A percentile compares a stretch with the other conserved stretches of the same genome.
phyloP scores from a whole-genome alignment of 2,113 vertebrate species.

The Ophthalmolycus amberensis region DNA sequence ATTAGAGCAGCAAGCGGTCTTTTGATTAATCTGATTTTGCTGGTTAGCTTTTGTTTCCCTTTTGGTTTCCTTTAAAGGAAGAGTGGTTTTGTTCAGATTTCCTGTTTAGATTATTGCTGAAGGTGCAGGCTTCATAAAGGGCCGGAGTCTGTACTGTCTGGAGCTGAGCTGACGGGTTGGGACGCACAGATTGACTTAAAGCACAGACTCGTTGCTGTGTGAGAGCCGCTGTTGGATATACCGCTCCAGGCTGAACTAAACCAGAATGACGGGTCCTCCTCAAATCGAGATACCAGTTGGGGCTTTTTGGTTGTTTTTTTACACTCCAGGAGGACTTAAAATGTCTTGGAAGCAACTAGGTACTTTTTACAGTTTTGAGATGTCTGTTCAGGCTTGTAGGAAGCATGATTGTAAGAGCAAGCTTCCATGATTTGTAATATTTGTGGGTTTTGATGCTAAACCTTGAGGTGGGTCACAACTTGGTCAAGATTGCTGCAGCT shows the following conservation, averaged over 20 bases:
- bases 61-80: conserved; percentile 63
- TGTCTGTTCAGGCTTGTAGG: conserved; percentile 11
- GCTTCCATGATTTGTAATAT: conserved; percentile 19
- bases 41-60: conserved; percentile 61
- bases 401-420: not conserved
- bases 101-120: conserved; percentile 59
- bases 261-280: conserved; percentile 13
- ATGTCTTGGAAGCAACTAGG: conserved; percentile 10
- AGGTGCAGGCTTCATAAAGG: conserved; percentile 62
- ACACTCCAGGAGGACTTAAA: conserved; percentile 31
- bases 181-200: not conserved
- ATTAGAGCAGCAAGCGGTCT: conserved; percentile 34
- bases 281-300: not conserved
- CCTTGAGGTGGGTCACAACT: not conserved
- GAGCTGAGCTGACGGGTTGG: conserved; percentile 73
- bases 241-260: conserved; percentile 4
- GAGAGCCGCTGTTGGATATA: not conserved
- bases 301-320: conserved; percentile 7
- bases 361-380: conserved; percentile 47
- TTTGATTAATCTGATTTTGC: conserved; percentile 54
- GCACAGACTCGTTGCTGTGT: not conserved
- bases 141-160: conserved; percentile 54
- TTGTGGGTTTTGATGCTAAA: conserved; percentile 40
- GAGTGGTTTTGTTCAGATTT: conserved; percentile 67
- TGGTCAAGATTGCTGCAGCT: not conserved